Base-by-base conservation (phyloP, 2,797 vertebrate genomes). In the Potorous gilbertii region DNA sequence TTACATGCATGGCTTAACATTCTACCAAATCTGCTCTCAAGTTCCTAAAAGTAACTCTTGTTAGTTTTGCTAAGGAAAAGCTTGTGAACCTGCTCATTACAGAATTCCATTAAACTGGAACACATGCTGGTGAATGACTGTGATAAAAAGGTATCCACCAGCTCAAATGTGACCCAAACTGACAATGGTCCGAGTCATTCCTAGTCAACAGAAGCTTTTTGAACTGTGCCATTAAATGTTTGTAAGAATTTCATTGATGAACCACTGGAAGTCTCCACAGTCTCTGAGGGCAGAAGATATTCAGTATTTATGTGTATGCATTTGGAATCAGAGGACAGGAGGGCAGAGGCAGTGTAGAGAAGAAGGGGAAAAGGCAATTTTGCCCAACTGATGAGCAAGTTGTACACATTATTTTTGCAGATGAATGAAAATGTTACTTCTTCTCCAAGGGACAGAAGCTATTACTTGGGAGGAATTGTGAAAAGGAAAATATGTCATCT, bases 1-100 rank as follows among this genome's bases (percentile, higher is more conserved):
- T 97, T 96, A 97, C 95, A 97, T 40, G 95, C 95, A 94, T 97
- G 96, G 93, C 16, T 97, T 96, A 95, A 94, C 97, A 95, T 92
- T 92, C 91, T 93, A 90, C n/a, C 66, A 94, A 95, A 95, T 94
- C 93, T 96, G 89, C 94, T 95, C 96, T 97, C 93, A 93, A 96
- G 94, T 95, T 93, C 90, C 94, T 95, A 96, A 97, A 97, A 97
- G 95, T 81, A 89, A 93, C 89, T 91, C 91, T 89, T 92, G 94
- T 96, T 96, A 95, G 59, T 96, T 97, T 95, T 95, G 56, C 90
- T 96, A n/a, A 95, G 90, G 62, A 94, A 96, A 52, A 95, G 29
- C 56, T 93, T 96, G 9, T 46, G 34, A 97, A n/a, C 94, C n/a
- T n/a, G 91, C 54, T 93, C 96, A 54, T 92, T 95, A 94, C 91